phyloP scores from a whole-genome alignment of 2,113 vertebrate species.

The Micronisus gabar region DNA sequence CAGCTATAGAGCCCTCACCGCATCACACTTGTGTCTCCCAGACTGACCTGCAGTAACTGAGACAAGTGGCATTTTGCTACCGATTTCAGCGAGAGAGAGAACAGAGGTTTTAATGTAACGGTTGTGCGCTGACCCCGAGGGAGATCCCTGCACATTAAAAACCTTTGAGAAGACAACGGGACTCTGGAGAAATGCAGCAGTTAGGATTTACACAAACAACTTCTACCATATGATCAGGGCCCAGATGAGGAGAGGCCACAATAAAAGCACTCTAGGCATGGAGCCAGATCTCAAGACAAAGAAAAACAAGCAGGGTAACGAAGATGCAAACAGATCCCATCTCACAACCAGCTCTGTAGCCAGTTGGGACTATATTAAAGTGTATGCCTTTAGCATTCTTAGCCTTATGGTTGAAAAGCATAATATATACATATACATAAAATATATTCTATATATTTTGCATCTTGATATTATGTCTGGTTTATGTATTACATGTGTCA shows the following conservation, averaged over 20 bases:
- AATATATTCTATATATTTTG: not conserved
- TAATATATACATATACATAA: not conserved
- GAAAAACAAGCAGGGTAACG: not conserved
- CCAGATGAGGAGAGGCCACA: not conserved
- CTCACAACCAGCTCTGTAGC: not conserved
- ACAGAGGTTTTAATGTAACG: not conserved
- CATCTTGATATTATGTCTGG: not conserved
- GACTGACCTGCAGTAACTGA: not conserved
- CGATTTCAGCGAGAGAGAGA: not conserved
- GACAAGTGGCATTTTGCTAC: not conserved
- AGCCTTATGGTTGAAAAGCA: not conserved
- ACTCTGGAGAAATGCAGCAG: not conserved
- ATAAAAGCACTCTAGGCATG: conserved; percentile 21
- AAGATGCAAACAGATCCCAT: not conserved
- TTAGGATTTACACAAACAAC: not conserved
- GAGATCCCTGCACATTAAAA: not conserved
- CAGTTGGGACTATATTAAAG: not conserved
- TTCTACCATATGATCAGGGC: not conserved
- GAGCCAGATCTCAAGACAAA: not conserved
- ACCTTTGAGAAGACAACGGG: not conserved
- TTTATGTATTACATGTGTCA: not conserved
- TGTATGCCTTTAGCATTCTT: not conserved
- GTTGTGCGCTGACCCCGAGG: not conserved
- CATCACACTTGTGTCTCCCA: not conserved
- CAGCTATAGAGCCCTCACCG: not conserved